phyloP scores from a whole-genome alignment of 2,113 vertebrate species.

The Albula glossodonta region DNA sequence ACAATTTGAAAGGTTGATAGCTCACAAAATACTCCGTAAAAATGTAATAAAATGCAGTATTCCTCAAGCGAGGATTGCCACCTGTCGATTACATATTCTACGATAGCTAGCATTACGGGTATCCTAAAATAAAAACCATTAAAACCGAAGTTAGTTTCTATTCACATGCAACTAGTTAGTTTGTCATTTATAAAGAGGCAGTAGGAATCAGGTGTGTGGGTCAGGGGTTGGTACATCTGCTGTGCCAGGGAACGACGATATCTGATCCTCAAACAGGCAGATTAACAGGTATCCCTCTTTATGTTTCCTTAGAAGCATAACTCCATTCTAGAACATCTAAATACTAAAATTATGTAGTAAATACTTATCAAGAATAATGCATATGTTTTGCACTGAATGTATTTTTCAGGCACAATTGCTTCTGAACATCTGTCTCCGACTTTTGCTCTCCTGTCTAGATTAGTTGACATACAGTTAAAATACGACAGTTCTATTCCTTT shows the following conservation, averaged over 20 bases:
- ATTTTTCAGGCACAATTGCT: not conserved
- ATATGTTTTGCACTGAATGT: not conserved
- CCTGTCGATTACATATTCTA: conserved; percentile 10
- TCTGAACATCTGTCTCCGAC: too few species aligned
- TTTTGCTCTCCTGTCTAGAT: not conserved
- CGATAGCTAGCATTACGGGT: not conserved
- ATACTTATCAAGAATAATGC: not conserved
- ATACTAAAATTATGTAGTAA: not conserved
- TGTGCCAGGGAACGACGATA: not conserved
- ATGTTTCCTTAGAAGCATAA: not conserved
- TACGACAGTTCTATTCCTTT: not conserved
- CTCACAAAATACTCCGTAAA: not conserved
- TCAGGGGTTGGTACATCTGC: not conserved
- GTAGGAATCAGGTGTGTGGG: not conserved
- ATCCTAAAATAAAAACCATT: not conserved
- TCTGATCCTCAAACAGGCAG: not conserved
- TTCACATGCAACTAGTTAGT: not conserved
- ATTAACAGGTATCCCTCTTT: not conserved
- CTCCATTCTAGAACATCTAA: not conserved
- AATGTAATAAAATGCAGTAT: not conserved
- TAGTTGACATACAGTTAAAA: not conserved
- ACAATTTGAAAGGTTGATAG: not conserved
- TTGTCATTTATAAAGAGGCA: not conserved
- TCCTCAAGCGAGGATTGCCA: not conserved
- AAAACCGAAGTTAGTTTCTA: not conserved